Base-by-base conservation (phyloP, 1,140 invertebrate genomes). In the Apis dorsata region DNA sequence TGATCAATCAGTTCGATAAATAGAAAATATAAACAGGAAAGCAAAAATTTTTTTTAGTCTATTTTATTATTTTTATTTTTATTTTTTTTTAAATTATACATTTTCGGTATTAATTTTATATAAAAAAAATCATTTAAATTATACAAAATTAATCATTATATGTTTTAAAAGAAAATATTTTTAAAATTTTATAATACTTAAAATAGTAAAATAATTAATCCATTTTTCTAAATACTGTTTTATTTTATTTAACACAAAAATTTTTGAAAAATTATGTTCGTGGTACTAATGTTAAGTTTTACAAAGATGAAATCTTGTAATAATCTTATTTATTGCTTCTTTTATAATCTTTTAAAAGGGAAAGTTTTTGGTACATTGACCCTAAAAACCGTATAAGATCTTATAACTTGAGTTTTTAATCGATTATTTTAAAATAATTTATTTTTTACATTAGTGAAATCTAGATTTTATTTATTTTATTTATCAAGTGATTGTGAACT, bases 341-440 rank as follows among this genome's bases (percentile, higher is more conserved):
- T 51, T 53, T 5, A 34, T 57, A 15, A 11, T 72, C 8, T 17
- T 7, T n/a, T 19, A 21, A 15, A 1, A 28, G 13, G 17, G 34
- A 75, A 75, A 75, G n/a, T 81, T 81, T 57, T 44, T 1, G 10
- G 51, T 57, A 9, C 59, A n/a, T 66, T 59, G 72, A 75, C n/a
- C 62, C 2, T 57, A 21, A 57, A 44, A 19, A 49, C 0, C 2
- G 34, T 44, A 44, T 34, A 13, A 34, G 17, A 53, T 21, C 17
- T 34, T 55, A 55, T 19, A 4, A 44, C 19, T 51, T 53, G 21
- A 21, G 24, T 17, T 11, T 19, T 55, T 65, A 21, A 49, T 66
- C 21, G n/a, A 10, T 53, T 24, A 2, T 55, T 19, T 19, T 34
- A 34, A 72, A 72, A 13, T 17, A 24, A 21, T 28, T 19, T 21